phyloP scores from a whole-genome alignment of 2,888 invertebrate species.

The Papilio protenor region DNA sequence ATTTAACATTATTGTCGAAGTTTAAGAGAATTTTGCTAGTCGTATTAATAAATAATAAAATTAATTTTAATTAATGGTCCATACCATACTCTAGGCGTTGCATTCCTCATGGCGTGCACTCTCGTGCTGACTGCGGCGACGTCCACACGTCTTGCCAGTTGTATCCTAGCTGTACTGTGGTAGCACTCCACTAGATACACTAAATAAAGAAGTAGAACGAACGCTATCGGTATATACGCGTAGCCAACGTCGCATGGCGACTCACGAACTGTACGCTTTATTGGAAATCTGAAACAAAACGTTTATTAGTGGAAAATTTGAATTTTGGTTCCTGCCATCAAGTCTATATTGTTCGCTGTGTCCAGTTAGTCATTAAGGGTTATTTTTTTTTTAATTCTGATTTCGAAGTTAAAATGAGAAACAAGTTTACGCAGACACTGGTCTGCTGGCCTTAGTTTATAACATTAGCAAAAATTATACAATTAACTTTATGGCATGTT shows the following conservation, averaged over 20 bases:
- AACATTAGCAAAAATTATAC: neutral
- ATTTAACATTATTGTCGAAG: too few relatives aligned
- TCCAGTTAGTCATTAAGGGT: too few relatives aligned
- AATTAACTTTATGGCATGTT: neutral
- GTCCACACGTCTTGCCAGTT: conserved; percentile 86
- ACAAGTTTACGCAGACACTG: neutral
- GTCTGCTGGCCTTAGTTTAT: neutral
- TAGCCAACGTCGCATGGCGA: conserved; percentile 93
- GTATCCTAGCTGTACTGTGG: conserved; percentile 90
- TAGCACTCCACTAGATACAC: conserved; percentile 94
- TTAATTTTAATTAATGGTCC: conserved; percentile 43
- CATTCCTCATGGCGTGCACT: conserved; percentile 86
- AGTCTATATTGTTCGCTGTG: too few relatives aligned
- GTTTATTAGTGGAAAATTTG: neutral
- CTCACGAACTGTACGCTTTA: conserved; percentile 85
- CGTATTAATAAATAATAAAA: too few relatives aligned
- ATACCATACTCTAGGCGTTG: conserved; percentile 91
- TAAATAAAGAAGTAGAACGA: conserved; percentile 90
- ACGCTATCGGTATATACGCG: conserved; percentile 92
- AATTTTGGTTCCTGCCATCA: neutral
- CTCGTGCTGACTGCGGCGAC: conserved; percentile 87
- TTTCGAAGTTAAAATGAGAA: neutral
- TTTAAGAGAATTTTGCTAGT: too few relatives aligned
- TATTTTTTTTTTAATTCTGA: too few relatives aligned
- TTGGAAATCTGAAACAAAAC: conserved; percentile 83